Conservation (phyloP, 2,888 invertebrate genomes). For the Tanypteryx hageni region DNA sequence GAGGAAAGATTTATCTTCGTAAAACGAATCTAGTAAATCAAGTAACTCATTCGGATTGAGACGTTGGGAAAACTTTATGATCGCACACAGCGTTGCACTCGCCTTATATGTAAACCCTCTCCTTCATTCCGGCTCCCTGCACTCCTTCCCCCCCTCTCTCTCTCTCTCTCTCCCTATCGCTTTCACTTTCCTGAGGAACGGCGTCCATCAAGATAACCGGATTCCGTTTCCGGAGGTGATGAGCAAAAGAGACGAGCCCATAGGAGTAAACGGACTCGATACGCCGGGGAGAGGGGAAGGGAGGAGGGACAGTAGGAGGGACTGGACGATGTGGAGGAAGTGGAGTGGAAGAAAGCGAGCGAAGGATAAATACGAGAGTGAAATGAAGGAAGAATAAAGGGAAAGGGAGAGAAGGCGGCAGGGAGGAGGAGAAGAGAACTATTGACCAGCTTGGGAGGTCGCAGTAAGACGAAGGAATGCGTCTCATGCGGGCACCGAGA, state of each 20-base stretch:
- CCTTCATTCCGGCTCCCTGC: no score
- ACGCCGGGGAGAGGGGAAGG: background rate
- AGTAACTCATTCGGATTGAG: no score
- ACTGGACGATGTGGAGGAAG: background rate
- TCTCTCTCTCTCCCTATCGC: background rate
- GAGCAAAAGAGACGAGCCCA: background rate
- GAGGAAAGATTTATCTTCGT: no score
- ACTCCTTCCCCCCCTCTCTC: background rate
- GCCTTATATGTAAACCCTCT: no score
- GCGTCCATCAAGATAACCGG: background rate
- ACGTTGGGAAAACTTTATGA: no score
- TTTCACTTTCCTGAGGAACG: background rate
- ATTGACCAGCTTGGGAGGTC: background rate
- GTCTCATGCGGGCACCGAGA: background rate
- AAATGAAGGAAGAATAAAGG: background rate
- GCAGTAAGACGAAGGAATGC: slow-evolving; percentile 20
- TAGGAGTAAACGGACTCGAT: background rate
- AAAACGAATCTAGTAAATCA: no score
- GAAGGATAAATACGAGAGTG: background rate
- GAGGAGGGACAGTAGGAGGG: background rate
- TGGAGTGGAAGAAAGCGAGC: background rate
- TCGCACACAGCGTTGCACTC: no score
- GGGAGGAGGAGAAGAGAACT: no score
- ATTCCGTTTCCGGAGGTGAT: background rate
- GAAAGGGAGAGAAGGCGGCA: background rate